phyloP scores from a whole-genome alignment of 92 coral and sea anemone genomes.

The Epizoanthus scotinus region DNA sequence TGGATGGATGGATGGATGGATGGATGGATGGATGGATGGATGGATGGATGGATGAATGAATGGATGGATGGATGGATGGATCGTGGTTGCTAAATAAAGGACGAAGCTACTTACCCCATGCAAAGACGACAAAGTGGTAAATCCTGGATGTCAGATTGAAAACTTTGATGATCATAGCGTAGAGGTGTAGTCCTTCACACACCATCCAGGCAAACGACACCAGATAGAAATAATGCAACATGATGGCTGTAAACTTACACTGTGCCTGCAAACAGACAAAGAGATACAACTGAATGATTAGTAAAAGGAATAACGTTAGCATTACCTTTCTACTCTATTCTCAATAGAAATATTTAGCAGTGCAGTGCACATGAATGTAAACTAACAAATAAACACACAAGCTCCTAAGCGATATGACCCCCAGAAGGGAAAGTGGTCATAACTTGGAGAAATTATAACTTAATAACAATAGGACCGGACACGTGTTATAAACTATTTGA shows the following conservation, averaged over 20 bases:
- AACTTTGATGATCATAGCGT: slow-evolving; percentile 93
- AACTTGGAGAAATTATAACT: too few relatives aligned
- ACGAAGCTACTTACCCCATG: slow-evolving; percentile 72
- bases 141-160: slow-evolving; percentile 80
- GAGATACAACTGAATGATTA: not conserved
- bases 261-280: slow-evolving; percentile 43
- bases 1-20: too few relatives aligned
- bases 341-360: too few relatives aligned
- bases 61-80: too few relatives aligned
- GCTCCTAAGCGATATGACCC: too few relatives aligned
- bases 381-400: not conserved
- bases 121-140: slow-evolving; percentile 70
- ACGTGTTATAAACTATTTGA: too few relatives aligned
- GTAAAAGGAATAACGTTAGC: not conserved
- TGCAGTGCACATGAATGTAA: not conserved
- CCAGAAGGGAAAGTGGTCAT: too few relatives aligned
- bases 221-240: slow-evolving; percentile 89
- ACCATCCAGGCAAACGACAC: slow-evolving; percentile 94
- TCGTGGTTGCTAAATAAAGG: too few relatives aligned
- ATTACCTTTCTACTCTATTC: not conserved
- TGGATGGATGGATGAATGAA: too few relatives aligned
- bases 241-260: slow-evolving; percentile 77
- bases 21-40: too few relatives aligned
- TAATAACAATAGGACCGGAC: too few relatives aligned
- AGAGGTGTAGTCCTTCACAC: slow-evolving; percentile 86